Evolutionary conservation across 2,888 invertebrate species (phyloP), one percentile per base, ranked within the genome.

Genomic region (Heteromurus nitidus): DNA sequence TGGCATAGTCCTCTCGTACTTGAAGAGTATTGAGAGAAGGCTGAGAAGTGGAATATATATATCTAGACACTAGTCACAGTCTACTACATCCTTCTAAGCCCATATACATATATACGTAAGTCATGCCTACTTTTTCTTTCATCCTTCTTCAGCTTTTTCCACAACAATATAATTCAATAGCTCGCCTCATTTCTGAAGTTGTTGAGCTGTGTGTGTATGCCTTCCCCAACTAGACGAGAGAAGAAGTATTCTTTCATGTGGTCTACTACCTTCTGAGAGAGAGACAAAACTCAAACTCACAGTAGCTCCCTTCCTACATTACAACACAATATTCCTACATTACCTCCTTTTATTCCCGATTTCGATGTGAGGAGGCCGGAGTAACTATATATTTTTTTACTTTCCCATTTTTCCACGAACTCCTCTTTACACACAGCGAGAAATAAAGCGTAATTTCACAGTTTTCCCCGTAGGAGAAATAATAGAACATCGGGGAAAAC

Each of bases 151-250:
- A 65, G 53, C 55, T 13, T 36, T 70, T 53, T 72, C 44, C 53
- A 65, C 55, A 72, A 53, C 44, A 65, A 73, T 73, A 64, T 73
- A 67, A 75, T 75, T 75, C 74, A 75, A 65, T 65, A 75, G 65
- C 50, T 73, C 26, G 22, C 65, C 13, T 44, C 36, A 11, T 18
- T n/a, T 44, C 18, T 24, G 42, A 13, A 67, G 67, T 50, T 67
- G 67, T 67, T 67, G 67, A 55, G 36, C 36, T 53, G 65, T 65
- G 42, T 42, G 36, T n/a, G n/a, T n/a, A n/a, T 50, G 13, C 36
- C 30, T 42, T 20, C 3, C 20, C 36, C 36, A 22, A 5, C 3
- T 20, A 24, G 58, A 24, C 2, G 31, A 24, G 22, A 16, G 44
- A 7, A n/a, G n/a, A n/a, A n/a, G 44, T 44, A 36, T 72, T 16